A percentile compares a stretch with the other conserved stretches of the same genome.
These are phyloP conservation scores for Papilio dardanus DNA, from an alignment of 1,140 invertebrate species.

Conservation along the genomic window DNA sequence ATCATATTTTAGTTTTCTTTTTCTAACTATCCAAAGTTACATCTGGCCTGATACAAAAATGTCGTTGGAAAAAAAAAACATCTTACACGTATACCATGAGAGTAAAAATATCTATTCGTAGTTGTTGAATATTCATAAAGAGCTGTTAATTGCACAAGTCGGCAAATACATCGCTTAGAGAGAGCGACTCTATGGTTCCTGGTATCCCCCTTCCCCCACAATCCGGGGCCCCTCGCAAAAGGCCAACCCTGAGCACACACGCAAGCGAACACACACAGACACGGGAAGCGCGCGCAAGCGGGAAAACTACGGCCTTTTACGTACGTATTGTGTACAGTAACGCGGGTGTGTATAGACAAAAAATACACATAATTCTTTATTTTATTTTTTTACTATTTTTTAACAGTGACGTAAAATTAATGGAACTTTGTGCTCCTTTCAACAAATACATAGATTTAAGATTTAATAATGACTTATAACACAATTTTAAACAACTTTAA, in stretches of 20 bases:
- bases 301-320: conserved; percentile 80
- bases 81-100: conserved; percentile 59
- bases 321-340: conserved; percentile 78
- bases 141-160: conserved; percentile 81
- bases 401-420: neutral
- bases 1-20: neutral
- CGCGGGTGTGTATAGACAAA: conserved; percentile 60
- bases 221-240: conserved; percentile 60
- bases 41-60: neutral
- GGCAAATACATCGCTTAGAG: conserved; percentile 70
- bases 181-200: conserved; percentile 70
- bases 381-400: neutral
- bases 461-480: too few relatives aligned
- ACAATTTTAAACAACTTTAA: too few relatives aligned
- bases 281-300: conserved; percentile 71
- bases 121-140: conserved; percentile 81
- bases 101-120: conserved; percentile 71
- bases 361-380: conserved; percentile 40
- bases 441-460: too few relatives aligned
- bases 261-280: conserved; percentile 59
- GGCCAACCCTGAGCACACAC: conserved; percentile 73
- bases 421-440: neutral
- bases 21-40: neutral
- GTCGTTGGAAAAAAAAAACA: neutral
- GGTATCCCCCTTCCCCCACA: conserved; percentile 52